These are phyloP conservation scores for Caenorhabditis uteleia DNA, from an alignment of 2,888 invertebrate species.

Conservation along the genomic window DNA sequence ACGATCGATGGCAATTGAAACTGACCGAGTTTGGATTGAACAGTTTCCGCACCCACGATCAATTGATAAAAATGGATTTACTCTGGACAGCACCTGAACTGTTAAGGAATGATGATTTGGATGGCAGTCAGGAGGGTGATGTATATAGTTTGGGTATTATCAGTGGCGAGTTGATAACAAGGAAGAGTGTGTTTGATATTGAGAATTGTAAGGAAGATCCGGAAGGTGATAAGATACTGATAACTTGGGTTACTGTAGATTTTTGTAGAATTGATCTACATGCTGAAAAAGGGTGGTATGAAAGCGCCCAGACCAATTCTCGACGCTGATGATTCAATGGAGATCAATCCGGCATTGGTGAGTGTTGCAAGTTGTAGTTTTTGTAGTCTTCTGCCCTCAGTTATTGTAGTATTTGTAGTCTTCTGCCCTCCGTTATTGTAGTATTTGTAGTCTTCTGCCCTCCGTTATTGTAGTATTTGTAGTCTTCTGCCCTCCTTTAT, in stretches of 20 bases:
- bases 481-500: too few relatives aligned
- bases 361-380: background rate
- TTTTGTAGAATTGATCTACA: conserved; percentile 57
- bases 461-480: too few relatives aligned
- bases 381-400: background rate
- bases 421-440: too few relatives aligned
- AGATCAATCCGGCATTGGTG: conserved; percentile 41
- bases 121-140: conserved; percentile 24
- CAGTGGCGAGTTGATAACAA: conserved; percentile 51
- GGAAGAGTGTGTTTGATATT: conserved; percentile 41
- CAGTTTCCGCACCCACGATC: conserved; percentile 7
- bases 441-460: too few relatives aligned
- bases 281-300: conserved; percentile 59
- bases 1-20: conserved; percentile 63
- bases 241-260: background rate
- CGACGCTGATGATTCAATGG: conserved; percentile 34
- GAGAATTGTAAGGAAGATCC: conserved; percentile 39
- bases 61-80: conserved; percentile 4
- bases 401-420: too few relatives aligned
- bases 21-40: conserved; percentile 56
- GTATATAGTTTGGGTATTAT: conserved; percentile 53
- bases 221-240: conserved; percentile 10
- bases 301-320: conserved; percentile 52
- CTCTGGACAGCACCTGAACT: conserved; percentile 50
- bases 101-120: conserved; percentile 22